Evolutionary conservation across 1,140 invertebrate genomes (phyloP), one percentile per base, ranked within the genome.

Genomic region (Ceratina japonica): DNA sequence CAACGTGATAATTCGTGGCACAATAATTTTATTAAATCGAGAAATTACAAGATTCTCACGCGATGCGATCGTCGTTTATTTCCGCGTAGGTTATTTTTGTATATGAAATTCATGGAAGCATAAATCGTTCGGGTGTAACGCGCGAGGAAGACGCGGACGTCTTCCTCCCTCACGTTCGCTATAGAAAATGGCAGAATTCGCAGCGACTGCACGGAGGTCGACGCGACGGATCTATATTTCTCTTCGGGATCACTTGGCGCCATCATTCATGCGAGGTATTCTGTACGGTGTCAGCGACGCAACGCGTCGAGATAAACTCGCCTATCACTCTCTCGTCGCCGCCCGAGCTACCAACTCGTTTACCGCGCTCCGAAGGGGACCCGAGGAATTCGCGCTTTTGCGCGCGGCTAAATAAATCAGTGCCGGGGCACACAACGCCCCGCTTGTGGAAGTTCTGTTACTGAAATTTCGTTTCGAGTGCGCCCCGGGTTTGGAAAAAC

Each of bases 251-350:
- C 74, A 64, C 74, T 51, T 22, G 74, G 27, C 8, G 20, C 31
- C 59, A 80, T 70, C 65, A 76, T 54, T 71, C 79, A 81, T 61
- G 75, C 75, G 31, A 71, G 52, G 58, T 56, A 73, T 73, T 49
- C 69, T 27, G 27, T 31, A 31, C 27, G 22, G 20, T 65, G 76
- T 74, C 76, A 65, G 76, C 69, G 61, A 69, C 15, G 31, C 56
- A 22, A 51, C 72, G 49, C 62, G 59, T 31, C 75, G 52, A 81
- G 77, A 80, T 80, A 84, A 79, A 79, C 70, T 79, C 70, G 44
- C 51, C 61, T 79, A 74, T 79, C 76, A 51, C 61, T 64, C 69
- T 31, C 27, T 31, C 27, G 27, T 31, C 27, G 27, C 27, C 27
- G 69, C 27, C 27, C 61, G 76, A 27, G 51, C 12, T 65, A 31